Evolutionary conservation across 2,797 vertebrate species (phyloP).

Genomic region (Hipposideros larvatus): DNA sequence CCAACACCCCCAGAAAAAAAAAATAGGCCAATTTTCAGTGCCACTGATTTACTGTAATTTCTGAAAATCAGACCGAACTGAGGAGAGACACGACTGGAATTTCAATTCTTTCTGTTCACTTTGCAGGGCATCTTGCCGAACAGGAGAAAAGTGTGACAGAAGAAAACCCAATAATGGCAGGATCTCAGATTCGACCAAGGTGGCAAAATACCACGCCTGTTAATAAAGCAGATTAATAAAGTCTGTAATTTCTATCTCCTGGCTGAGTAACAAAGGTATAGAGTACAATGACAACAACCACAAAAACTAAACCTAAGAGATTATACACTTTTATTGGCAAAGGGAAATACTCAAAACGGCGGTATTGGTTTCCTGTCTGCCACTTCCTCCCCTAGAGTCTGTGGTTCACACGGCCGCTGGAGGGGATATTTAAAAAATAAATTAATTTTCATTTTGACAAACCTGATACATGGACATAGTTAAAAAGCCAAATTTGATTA

Average conservation of each 20-base stretch:
- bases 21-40: conserved; percentile 87
- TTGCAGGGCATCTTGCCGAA: not conserved
- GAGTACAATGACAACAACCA: too few relatives aligned
- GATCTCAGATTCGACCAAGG: not conserved
- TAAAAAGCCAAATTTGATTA: not conserved
- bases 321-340: not conserved
- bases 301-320: not conserved
- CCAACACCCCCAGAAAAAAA: conserved; percentile 83
- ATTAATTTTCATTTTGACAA: not conserved
- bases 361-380: not conserved
- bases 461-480: not conserved
- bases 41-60: conserved; percentile 88
- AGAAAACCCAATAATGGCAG: not conserved
- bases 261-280: not conserved
- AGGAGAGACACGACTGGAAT: conserved; percentile 81
- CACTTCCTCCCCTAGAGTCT: not conserved
- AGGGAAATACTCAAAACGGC: not conserved
- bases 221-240: not conserved
- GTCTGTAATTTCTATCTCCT: not conserved
- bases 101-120: conserved; percentile 40
- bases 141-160: not conserved
- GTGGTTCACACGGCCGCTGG: not conserved
- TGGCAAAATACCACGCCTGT: not conserved
- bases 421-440: not conserved
- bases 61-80: conserved; percentile 84